Conservation (phyloP, 2,797 vertebrate species). For the Typhlichthys eigenmanni region DNA sequence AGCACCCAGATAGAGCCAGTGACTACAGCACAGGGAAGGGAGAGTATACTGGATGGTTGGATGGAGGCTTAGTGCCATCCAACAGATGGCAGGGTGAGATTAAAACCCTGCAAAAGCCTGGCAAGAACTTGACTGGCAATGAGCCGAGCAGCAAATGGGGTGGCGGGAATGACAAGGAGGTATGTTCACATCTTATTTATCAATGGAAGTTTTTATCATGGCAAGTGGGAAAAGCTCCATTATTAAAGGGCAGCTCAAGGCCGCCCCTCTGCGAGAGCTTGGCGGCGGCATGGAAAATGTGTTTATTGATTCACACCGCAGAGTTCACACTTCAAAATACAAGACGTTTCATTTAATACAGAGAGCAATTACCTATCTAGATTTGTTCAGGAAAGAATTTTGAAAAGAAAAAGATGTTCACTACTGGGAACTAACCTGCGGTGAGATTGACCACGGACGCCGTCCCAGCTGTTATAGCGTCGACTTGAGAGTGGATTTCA, state of each 20-base stretch:
- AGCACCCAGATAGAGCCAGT: slow-evolving; percentile 39
- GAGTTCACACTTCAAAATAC: slow-evolving; percentile 5
- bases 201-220: slow-evolving; percentile 43
- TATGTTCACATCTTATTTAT: slow-evolving; percentile 49
- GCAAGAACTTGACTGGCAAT: slow-evolving; percentile 44
- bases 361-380: slow-evolving; percentile 11
- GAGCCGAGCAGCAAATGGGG: slow-evolving; percentile 43
- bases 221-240: slow-evolving; percentile 37
- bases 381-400: slow-evolving; percentile 4
- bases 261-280: slow-evolving; percentile 10
- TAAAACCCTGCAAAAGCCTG: slow-evolving; percentile 63
- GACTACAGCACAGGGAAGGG: slow-evolving; percentile 34
- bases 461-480: slow-evolving; percentile 97
- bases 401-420: background rate
- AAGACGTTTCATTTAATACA: background rate
- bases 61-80: slow-evolving; percentile 46
- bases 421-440: slow-evolving; percentile 82
- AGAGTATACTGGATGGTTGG: slow-evolving; percentile 35
- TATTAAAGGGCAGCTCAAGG: slow-evolving; percentile 26
- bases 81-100: slow-evolving; percentile 73
- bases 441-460: slow-evolving; percentile 99
- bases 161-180: slow-evolving; percentile 15
- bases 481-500: slow-evolving; percentile 99
- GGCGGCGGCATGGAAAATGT: slow-evolving; percentile 22
- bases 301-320: slow-evolving; percentile 22